Base-by-base conservation (phyloP, 2,113 vertebrate genomes). In the Macrotus californicus region DNA sequence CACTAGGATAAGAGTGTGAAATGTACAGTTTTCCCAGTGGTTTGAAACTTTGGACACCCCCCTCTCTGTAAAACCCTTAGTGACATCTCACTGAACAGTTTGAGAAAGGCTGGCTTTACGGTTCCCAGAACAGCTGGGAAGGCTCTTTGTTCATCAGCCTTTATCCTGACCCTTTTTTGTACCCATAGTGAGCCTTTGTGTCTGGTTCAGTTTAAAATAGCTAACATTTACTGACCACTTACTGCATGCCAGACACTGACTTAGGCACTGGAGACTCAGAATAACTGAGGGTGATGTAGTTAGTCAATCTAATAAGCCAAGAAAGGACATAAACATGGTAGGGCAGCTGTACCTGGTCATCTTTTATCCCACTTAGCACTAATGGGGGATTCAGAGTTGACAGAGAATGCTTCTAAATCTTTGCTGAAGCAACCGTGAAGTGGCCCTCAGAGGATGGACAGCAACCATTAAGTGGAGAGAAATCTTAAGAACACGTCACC, bases 331-430 rank as follows among this genome's bases (percentile, higher is more conserved):
- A 87, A 52, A 36, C 36, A 52, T 9, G 54, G 59, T 6, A 50
- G 67, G 48, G 67, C 6, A 5, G 24, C 39, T 26, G 3, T 67
- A 15, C 9, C 24, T 4, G 21, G 29, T 50, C 50, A 56, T 81
- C 87, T 77, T 66, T 50, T 50, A 48, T 39, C 2, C 0, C 31
- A 36, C 79, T 92, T 75, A 48, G 66, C 41, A 34, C 48, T 72
- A 91, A 89, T 82, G 36, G 43, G 15, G 69, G 19, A 21, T 16
- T 77, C 16, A 7, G 73, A 36, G 39, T 93, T 75, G 70, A 91
- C 46, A 75, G 46, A 95, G 64, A 79, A 80, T 75, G 24, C n/a
- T n/a, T 96, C 93, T 39, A 61, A 84, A 36, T 72, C 66, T 86
- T 91, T 72, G n/a, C n/a, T 70, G 41, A 34, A 70, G 87, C 72